Evolutionary conservation across 2,888 invertebrate genomes (phyloP).

Genomic region (Stenotaenia linearis): DNA sequence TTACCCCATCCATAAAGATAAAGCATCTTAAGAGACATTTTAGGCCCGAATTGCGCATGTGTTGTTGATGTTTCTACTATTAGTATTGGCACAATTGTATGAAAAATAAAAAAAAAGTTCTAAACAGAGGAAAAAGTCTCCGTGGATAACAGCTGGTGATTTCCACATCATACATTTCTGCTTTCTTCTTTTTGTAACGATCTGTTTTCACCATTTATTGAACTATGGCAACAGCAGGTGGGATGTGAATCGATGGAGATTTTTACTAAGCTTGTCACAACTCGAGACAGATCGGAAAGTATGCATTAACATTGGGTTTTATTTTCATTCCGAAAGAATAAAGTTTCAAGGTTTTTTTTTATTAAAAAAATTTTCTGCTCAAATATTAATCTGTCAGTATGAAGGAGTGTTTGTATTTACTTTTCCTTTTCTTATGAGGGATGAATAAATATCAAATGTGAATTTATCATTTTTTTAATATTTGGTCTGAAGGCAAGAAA

Average conservation of each 20-base stretch:
- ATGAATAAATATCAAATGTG: too few species aligned
- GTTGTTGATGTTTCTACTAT: background rate
- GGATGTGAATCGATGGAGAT: constrained; percentile 1
- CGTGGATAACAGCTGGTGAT: constrained; percentile 1
- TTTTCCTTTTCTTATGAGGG: too few species aligned
- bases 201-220: constrained; percentile 19
- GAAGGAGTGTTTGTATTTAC: background rate
- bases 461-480: too few species aligned
- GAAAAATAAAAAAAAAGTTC: background rate
- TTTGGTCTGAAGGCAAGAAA: too few species aligned
- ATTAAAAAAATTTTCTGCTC: too few species aligned
- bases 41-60: background rate
- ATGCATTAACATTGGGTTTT: background rate
- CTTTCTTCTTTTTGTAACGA: constrained; percentile 7
- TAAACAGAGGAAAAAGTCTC: background rate
- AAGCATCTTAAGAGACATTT: background rate
- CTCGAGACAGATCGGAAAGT: background rate
- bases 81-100: background rate
- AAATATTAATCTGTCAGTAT: background rate
- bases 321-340: too few species aligned
- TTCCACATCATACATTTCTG: constrained; percentile 4
- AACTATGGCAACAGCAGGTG: constrained; percentile 2
- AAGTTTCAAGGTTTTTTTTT: too few species aligned
- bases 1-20: background rate
- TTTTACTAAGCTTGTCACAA: constrained; percentile 3